A percentile compares a stretch with the other conserved stretches of the same genome.
Evolutionary conservation across 2,113 vertebrate genomes (phyloP).

Genomic region (Notechis scutatus): DNA sequence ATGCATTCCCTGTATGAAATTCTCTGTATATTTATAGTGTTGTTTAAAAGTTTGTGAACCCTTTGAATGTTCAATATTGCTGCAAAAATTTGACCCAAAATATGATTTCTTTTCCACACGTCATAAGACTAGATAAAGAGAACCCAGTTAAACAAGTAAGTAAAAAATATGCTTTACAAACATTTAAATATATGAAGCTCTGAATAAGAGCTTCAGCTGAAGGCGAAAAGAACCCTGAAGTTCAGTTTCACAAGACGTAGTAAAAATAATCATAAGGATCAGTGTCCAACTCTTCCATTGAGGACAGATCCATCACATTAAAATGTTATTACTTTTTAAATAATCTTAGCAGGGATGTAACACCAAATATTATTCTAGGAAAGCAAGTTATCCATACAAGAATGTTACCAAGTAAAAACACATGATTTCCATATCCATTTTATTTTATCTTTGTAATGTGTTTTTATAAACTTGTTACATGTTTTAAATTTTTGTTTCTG

Average conservation of each 20-base stretch:
- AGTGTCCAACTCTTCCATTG: background rate
- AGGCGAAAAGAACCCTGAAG: background rate
- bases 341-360: background rate
- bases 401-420: background rate
- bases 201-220: background rate
- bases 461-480: background rate
- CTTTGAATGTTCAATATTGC: background rate
- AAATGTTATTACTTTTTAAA: background rate
- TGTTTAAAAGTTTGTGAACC: background rate
- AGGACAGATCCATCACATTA: background rate
- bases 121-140: background rate
- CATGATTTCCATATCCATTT: background rate
- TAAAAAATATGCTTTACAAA: background rate
- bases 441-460: background rate
- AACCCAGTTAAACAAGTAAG: background rate
- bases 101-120: background rate
- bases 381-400: background rate
- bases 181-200: background rate
- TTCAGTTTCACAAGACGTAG: background rate
- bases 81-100: background rate
- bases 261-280: background rate
- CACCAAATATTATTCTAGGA: background rate
- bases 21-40: background rate
- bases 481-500: background rate
- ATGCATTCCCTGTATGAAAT: background rate